Base-by-base conservation (phyloP, 2,888 invertebrate species). In the Lochmaea capreae region DNA sequence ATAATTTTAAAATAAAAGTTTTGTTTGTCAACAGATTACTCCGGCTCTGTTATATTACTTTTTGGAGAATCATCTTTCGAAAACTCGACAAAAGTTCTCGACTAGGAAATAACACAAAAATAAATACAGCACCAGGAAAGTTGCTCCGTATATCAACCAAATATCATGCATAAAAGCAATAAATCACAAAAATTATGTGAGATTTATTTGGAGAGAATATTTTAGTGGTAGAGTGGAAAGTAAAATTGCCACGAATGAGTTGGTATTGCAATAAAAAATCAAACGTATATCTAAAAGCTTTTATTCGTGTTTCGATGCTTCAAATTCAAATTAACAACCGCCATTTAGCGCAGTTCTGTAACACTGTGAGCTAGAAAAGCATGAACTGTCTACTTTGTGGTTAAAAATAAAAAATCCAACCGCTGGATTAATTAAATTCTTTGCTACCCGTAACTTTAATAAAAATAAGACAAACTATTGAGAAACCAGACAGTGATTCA, bases 181-280 rank as follows among this genome's bases (percentile, higher is more conserved):
- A 83, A 84, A 84, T 84, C 80, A 81, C 78, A 69, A 68, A 76
- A 79, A 82, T 82, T 82, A 83, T 82, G 81, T 79, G 80, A 83
- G 83, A 82, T 83, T 83, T 83, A 83, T 83, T 83, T 82, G 83
- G 79, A 79, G 76, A 79, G 46, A 65, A 73, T 39, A 42, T 67
- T 67, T 52, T 33, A 57, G 75, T 79, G 79, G 78, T 81, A 80
- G 68, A 73, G 67, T 11, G n/a, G 6, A 16, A 3, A 54, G 10
- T 10, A 16, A 54, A 10, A 10, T 16, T 10, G 3, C 54, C 9
- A 16, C 16, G 2, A 54, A 54, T 16, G 10, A 18, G 54, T 54
- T 18, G 16, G 16, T 10, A 54, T 10, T 54, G 18, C 18, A 10
- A 54, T 2, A 10, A 2, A 54, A 67, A 67, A 33, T 33, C 33